Conservation (phyloP, 2,888 invertebrate genomes). For the Kryphioiulus occultus region DNA sequence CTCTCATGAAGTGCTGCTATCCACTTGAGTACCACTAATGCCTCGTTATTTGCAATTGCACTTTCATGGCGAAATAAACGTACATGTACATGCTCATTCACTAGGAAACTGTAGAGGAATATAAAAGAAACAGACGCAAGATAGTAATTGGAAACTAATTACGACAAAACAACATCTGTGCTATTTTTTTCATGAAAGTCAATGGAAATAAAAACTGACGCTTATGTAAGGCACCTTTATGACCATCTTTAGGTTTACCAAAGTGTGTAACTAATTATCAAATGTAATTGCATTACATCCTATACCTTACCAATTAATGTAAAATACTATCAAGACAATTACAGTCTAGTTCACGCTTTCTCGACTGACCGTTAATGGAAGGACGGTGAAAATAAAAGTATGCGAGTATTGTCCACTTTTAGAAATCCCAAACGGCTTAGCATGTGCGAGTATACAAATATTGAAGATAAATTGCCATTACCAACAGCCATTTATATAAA, state of each 20-base stretch:
- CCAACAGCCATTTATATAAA: background rate
- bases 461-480: background rate
- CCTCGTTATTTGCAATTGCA: background rate
- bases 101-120: background rate
- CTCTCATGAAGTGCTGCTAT: too few relatives aligned
- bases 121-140: background rate
- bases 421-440: background rate
- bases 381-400: background rate
- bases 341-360: background rate
- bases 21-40: background rate
- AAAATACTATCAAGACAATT: background rate
- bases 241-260: conserved; percentile 16
- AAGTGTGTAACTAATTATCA: conserved; percentile 24
- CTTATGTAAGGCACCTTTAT: conserved; percentile 27
- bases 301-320: background rate
- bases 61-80: conserved; percentile 4
- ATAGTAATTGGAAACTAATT: background rate
- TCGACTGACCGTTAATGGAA: background rate
- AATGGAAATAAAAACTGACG: background rate
- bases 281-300: background rate
- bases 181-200: background rate
- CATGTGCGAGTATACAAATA: background rate
- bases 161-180: background rate
- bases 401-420: background rate
- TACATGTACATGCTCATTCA: background rate